Base-by-base conservation (phyloP, 2,888 invertebrate species). In the Apamea sordens region DNA sequence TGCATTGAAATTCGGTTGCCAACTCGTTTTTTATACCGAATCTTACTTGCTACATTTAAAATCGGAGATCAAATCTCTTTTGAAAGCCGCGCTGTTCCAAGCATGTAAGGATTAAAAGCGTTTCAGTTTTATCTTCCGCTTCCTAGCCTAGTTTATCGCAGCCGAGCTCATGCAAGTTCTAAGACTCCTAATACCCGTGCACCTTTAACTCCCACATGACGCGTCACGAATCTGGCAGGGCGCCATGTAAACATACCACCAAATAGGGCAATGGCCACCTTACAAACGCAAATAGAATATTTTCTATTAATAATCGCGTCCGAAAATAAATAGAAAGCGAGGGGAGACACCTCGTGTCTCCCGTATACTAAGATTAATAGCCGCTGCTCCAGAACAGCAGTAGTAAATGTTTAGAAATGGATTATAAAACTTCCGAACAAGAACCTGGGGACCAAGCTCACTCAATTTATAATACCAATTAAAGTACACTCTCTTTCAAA, bases 251-350 rank as follows among this genome's bases (percentile, higher is more conserved):
- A 96, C 95, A 95, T 91, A 93, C 90, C 91, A 94, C 96, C 96
- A 96, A 96, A 95, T 96, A 95, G 96, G 96, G 96, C 96, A 96
- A 95, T 94, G 96, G 96, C 96, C 96, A 96, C 90, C 91, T 89
- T 91, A 86, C 88, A 85, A 92, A 95, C 94, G 91, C 92, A 96
- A 96, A 96, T 96, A 96, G 95, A 93, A 91, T 91, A 91, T 91
- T 90, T 89, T 94, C 95, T 96, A 96, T 94, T 94, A 94, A 95
- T 96, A 96, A 90, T 91, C 86, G 84, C 84, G 89, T 92, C 93
- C 93, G 93, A 94, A 95, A 95, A 95, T 95, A 95, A 95, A 94
- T 91, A 90, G 89, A 90, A 90, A 90, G 88, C 88, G 93, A 93
- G 94, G 95, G 94, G 93, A 94, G 92, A 91, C 92, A 90, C 93